Evolutionary conservation across 2,113 vertebrate genomes (phyloP), one percentile per base, ranked within the genome.

Genomic region (Piaya cayana): DNA sequence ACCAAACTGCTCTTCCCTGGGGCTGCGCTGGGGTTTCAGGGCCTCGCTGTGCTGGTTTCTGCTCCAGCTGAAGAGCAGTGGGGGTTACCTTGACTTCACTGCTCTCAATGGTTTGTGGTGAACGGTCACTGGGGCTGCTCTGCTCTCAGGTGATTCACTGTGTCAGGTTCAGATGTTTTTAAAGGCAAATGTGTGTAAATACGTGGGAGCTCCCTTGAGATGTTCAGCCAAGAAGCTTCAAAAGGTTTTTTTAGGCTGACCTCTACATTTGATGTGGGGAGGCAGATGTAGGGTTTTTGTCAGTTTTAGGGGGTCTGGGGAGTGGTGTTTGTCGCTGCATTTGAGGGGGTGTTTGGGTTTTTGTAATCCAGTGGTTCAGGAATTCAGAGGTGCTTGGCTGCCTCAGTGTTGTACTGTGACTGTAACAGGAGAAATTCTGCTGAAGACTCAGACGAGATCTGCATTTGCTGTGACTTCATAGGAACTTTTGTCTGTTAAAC

Each of bases 311-410:
- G 19, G 23, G 52, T 79, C 13, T 4, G 82, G 42, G n/a, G 77
- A 23, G 37, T 29, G 20, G 25, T 17, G 22, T 17, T 62, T 26
- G 30, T 53, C 53, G 32, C 72, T 83, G 0, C 30, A 6, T 50
- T 18, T 45, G 58, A 4, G 7, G 21, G 11, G 3, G 2, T 49
- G 26, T 49, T 55, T 3, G 25, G 1, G 0, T 37, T 67, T 70
- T 49, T 37, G 37, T 15, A 21, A 53, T 39, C 3, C 32, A 32
- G 19, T 77, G 27, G 27, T 22, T 88, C 23, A 60, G 39, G 59
- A 74, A 55, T 84, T 59, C 4, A 11, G 3, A 20, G 18, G 1
- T 56, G 11, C 21, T 82, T 39, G n/a, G 12, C 32, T 88, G 18
- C 47, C 88, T 82, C 67, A 52, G 7, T 74, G 21, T 84, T 43